A percentile compares a stretch with the other conserved stretches of the same genome.
Conservation (phyloP, 2,888 invertebrate species). For the Mactromeris polynyma region DNA sequence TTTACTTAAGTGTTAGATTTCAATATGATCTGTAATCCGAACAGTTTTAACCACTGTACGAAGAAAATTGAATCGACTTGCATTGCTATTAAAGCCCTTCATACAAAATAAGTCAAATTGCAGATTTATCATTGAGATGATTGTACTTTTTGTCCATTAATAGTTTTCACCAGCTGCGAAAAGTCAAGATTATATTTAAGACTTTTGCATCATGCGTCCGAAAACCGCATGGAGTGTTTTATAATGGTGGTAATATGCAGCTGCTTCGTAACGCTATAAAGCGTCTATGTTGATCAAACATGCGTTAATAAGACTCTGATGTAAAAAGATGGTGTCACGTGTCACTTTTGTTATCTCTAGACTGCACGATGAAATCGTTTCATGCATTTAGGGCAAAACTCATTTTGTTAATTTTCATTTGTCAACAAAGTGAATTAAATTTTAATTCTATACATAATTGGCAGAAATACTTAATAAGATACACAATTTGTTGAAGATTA, state of each 20-base stretch:
- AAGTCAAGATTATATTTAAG: not conserved
- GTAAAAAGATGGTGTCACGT: not conserved
- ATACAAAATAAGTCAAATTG: not conserved
- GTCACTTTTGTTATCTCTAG: not conserved
- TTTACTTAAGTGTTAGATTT: not conserved
- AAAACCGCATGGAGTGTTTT: not conserved
- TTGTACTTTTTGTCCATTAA: not conserved
- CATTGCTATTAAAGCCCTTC: not conserved
- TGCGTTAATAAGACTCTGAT: not conserved
- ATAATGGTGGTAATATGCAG: not conserved
- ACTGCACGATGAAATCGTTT: not conserved
- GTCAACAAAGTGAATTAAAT: not conserved
- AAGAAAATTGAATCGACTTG: not conserved
- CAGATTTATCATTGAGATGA: not conserved
- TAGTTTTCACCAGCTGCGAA: not conserved
- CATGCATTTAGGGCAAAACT: not conserved
- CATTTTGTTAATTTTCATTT: not conserved
- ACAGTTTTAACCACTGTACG: not conserved
- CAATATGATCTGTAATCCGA: not conserved
- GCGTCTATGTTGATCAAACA: not conserved
- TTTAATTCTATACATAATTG: too few relatives aligned
- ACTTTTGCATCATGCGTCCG: not conserved
- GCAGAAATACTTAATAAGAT: too few relatives aligned
- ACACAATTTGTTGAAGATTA: too few relatives aligned
- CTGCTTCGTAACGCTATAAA: not conserved